These are phyloP conservation scores for Labroides dimidiatus DNA, from an alignment of 2,797 vertebrate species.

Conservation along the genomic window DNA sequence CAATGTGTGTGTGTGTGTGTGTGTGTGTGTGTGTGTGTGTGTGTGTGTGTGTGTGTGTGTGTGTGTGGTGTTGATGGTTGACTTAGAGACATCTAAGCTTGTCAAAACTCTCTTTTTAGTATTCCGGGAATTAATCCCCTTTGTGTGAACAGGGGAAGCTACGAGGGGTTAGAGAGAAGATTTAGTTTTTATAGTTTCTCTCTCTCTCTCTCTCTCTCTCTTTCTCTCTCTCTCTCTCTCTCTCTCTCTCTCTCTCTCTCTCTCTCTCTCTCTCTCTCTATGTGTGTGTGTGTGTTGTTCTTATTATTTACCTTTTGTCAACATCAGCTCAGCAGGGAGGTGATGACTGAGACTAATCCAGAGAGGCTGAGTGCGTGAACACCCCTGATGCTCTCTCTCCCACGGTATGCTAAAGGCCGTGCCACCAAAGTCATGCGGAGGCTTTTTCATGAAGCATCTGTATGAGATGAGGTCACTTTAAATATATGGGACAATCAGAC, in stretches of 20 bases:
- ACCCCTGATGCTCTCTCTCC: background rate
- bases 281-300: slow-evolving; percentile 6
- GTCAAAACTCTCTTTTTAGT: background rate
- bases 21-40: no score
- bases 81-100: background rate
- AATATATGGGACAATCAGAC: no score
- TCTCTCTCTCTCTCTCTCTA: no score
- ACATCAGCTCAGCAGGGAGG: slow-evolving; percentile 44
- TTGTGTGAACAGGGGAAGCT: slow-evolving; percentile 18
- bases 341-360: slow-evolving; percentile 36
- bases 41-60: background rate
- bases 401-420: background rate
- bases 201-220: no score
- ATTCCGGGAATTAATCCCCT: background rate
- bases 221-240: no score
- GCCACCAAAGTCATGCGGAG: background rate
- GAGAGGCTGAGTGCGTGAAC: slow-evolving; percentile 35
- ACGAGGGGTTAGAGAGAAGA: background rate
- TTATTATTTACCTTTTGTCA: slow-evolving; percentile 57
- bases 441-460: background rate
- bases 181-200: no score
- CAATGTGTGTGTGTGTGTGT: no score
- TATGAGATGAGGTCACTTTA: background rate
- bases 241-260: no score
- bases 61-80: background rate